Evolutionary conservation across 1,140 invertebrate genomes (phyloP).

Genomic region (Drosophila ironensis): DNA sequence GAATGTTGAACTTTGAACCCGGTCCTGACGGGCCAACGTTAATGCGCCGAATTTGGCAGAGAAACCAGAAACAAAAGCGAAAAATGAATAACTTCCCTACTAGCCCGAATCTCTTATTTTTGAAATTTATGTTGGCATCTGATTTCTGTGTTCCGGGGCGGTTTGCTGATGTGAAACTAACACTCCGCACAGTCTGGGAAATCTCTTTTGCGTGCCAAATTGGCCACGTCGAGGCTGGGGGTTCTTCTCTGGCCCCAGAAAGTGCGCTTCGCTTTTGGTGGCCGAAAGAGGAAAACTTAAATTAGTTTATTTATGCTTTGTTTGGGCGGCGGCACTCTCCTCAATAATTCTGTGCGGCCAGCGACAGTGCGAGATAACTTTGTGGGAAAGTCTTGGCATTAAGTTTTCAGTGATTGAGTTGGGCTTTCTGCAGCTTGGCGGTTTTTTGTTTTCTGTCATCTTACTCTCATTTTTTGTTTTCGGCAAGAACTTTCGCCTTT

Average conservation of each 20-base stretch:
- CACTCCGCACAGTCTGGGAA: conserved; percentile 6
- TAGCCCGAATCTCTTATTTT: not conserved
- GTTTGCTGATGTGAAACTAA: conserved; percentile 13
- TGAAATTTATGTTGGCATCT: conserved; percentile 11
- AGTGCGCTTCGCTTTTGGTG: conserved; percentile 13
- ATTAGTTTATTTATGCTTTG: conserved; percentile 78
- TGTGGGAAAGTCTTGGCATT: conserved; percentile 45
- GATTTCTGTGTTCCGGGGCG: not conserved
- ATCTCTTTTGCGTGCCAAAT: conserved; percentile 46
- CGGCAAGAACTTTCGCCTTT: conserved; percentile 39
- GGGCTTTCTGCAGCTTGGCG: conserved; percentile 27
- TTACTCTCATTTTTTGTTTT: conserved; percentile 24
- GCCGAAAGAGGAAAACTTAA: conserved; percentile 58
- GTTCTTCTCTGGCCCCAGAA: not conserved
- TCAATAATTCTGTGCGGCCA: conserved; percentile 42
- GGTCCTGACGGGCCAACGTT: conserved; percentile 31
- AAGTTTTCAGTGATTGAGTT: conserved; percentile 70
- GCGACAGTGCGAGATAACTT: conserved; percentile 52
- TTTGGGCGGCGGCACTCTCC: conserved; percentile 49
- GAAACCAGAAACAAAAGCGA: conserved; percentile 22
- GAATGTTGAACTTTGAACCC: conserved; percentile 71
- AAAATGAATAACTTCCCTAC: not conserved
- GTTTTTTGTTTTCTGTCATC: not conserved
- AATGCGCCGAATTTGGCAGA: conserved; percentile 48
- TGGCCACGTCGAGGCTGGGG: conserved; percentile 16